Evolutionary conservation across 2,888 invertebrate genomes (phyloP), one percentile per base, ranked within the genome.

Genomic region (Limenitis camilla): DNA sequence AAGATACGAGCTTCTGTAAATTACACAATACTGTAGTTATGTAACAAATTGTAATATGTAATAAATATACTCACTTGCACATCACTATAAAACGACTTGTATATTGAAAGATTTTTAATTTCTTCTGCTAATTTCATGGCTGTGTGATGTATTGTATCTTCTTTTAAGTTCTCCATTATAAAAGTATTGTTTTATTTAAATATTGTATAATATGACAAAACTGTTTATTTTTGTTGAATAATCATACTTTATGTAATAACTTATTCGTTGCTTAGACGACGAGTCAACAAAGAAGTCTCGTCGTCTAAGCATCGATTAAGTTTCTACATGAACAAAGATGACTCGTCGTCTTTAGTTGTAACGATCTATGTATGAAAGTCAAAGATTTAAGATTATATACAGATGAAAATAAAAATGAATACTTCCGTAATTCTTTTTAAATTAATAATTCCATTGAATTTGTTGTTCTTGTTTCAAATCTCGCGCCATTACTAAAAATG

Each of bases 81-180:
- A 75, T 94, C 93, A 72, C 91, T 91, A 69, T 92, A 94, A 66
- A 96, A 91, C 54, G 90, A 90, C 74, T 92, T 91, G 68, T 95
- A 96, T 62, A 92, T 91, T 38, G 92, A 90, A 71, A 93, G 91
- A 61, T 90, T 90, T 77, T 93, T 92, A 56, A 96, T 90, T 74
- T 95, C 94, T 57, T 92, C 91, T n/a, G 94, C 91, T 66, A 96
- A 88, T 82, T 93, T 94, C 57, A 92, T 78, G 11, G 95, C 93
- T 47, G 93, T 92, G 60, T 92, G 91, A 68, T 94, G 92, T 61
- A 95, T 91, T 58, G 90, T 88, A 66, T 89, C 89, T 61, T 92
- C 91, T 62, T 88, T 88, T 60, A 87, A 71, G 51, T 84, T 81
- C 61, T 89, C 89, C 89, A 90, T 89, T 44, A 32, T 50, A 41